These are phyloP conservation scores for Pomacea maculata DNA, from an alignment of 1,140 invertebrate species.

Conservation along the genomic window DNA sequence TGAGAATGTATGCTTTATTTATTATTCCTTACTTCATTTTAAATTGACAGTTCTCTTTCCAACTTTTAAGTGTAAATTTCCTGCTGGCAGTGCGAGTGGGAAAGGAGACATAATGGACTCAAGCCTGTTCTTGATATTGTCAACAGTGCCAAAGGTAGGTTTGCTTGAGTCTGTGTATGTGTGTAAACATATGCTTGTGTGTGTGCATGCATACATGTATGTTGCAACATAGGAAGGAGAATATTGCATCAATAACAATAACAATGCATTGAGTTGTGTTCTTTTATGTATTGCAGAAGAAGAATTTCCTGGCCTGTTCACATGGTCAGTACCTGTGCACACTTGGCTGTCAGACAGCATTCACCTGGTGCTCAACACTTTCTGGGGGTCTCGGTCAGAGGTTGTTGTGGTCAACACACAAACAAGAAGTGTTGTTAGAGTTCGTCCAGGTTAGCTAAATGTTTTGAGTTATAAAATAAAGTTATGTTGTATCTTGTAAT, in stretches of 20 bases:
- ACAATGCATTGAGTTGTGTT: background rate
- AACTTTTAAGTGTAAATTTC: too few species aligned
- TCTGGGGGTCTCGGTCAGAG: conserved; percentile 4
- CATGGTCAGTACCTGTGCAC: background rate
- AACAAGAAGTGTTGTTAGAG: conserved; percentile 1
- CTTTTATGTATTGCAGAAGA: background rate
- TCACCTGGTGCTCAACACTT: conserved; percentile 9
- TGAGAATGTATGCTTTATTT: too few species aligned
- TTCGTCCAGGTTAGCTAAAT: background rate
- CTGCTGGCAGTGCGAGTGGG: conserved; percentile 1
- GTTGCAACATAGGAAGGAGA: background rate
- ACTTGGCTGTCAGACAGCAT: conserved; percentile 13
- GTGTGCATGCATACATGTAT: background rate
- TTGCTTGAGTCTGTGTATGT: background rate
- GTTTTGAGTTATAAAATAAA: background rate
- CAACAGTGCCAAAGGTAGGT: background rate
- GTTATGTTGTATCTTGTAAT: background rate
- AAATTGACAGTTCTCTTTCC: too few species aligned
- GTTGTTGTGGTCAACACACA: conserved; percentile 28
- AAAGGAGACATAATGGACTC: background rate
- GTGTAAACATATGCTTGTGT: background rate
- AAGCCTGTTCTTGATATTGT: background rate
- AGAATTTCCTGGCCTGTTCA: conserved; percentile 14
- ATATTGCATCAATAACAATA: background rate
- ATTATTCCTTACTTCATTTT: too few species aligned